A percentile compares a stretch with the other conserved stretches of the same genome.
These are phyloP conservation scores for Bemisia tabaci DNA, from an alignment of 1,140 invertebrate genomes.

Conservation along the genomic window DNA sequence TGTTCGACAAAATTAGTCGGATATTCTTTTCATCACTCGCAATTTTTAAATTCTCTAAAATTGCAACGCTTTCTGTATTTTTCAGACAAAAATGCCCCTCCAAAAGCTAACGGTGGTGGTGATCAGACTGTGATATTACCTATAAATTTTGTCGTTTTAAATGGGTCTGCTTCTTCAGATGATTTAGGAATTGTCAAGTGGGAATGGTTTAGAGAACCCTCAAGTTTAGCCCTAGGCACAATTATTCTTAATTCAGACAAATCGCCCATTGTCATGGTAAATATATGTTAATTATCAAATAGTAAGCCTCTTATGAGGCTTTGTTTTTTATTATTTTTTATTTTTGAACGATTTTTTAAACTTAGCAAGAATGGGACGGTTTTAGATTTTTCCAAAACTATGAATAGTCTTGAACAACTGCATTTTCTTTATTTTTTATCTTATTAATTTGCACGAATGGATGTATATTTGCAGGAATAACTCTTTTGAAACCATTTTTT, in stretches of 20 bases:
- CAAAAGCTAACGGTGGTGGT: conserved; percentile 46
- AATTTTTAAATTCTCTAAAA: too few relatives aligned
- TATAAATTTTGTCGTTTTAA: conserved; percentile 56
- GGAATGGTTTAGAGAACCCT: conserved; percentile 65
- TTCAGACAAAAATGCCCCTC: conserved; percentile 75
- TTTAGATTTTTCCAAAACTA: too few relatives aligned
- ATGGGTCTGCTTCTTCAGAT: conserved; percentile 74
- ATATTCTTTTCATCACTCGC: too few relatives aligned
- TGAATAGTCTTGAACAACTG: too few relatives aligned
- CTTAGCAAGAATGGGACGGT: too few relatives aligned
- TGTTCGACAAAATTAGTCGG: too few relatives aligned
- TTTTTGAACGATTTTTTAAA: conserved; percentile 3
- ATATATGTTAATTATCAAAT: conserved; percentile 11
- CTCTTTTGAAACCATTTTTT: too few relatives aligned
- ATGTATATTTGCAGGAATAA: too few relatives aligned
- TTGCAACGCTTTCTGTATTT: too few relatives aligned
- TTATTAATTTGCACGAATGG: too few relatives aligned
- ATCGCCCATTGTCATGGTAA: conserved; percentile 60
- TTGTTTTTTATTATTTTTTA: conserved; percentile 9
- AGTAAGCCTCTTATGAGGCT: too few relatives aligned
- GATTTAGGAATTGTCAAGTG: conserved; percentile 75
- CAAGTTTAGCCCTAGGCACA: conserved; percentile 69
- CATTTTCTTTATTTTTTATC: too few relatives aligned
- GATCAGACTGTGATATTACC: conserved; percentile 59
- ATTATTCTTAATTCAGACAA: conserved; percentile 59